phyloP scores from a whole-genome alignment of 2,113 vertebrate species.

The Actenoides hombroni region DNA sequence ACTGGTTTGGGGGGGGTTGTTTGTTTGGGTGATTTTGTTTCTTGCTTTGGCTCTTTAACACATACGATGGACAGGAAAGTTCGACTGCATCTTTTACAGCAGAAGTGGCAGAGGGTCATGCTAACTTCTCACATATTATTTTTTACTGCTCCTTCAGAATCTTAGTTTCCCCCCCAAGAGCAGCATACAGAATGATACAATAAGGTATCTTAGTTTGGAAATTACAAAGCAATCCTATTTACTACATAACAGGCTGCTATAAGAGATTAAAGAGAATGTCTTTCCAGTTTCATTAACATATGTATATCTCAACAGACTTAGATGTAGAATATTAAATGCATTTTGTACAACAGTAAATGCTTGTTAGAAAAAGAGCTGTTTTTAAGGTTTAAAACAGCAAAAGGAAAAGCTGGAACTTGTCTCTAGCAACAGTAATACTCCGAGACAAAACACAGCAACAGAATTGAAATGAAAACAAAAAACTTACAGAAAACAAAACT shows the following conservation, averaged over 20 bases:
- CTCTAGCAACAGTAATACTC: neutral
- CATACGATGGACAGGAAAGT: neutral
- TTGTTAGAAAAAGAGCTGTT: slow-evolving; percentile 67
- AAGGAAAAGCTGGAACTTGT: slow-evolving; percentile 48
- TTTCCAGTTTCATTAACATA: slow-evolving; percentile 69
- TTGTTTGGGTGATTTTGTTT: too few relatives aligned
- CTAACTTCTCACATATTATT: neutral
- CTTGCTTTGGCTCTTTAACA: neutral
- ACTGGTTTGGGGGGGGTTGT: accelerated
- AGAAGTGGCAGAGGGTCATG: neutral
- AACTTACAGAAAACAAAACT: neutral
- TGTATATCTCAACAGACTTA: slow-evolving; percentile 68
- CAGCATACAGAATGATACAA: neutral
- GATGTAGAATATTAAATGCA: slow-evolving; percentile 55
- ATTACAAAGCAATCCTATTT: slow-evolving; percentile 61
- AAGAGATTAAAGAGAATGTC: slow-evolving; percentile 65
- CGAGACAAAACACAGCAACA: slow-evolving; percentile 28
- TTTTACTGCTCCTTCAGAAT: neutral
- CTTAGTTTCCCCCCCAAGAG: accelerated
- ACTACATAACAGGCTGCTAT: slow-evolving; percentile 63
- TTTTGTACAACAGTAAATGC: slow-evolving; percentile 51
- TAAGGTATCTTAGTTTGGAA: neutral
- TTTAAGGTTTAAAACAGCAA: slow-evolving; percentile 61
- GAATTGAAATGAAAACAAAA: slow-evolving; percentile 22
- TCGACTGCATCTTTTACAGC: accelerated